phyloP scores from a whole-genome alignment of 1,140 invertebrate genomes.

The Charaxes varanes region DNA sequence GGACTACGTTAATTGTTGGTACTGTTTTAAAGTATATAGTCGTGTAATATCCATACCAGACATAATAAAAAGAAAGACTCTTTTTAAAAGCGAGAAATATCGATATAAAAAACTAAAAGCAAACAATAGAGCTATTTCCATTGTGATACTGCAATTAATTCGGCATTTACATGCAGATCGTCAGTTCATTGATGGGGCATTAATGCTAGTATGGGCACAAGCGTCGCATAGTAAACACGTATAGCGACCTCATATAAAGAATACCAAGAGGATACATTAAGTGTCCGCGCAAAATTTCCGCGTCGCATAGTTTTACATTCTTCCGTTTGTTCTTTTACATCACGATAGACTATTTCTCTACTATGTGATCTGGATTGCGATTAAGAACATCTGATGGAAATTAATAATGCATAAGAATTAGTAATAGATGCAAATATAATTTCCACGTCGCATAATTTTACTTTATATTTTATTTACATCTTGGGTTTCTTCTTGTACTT shows the following conservation, averaged over 20 bases:
- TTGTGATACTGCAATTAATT: slow-evolving; percentile 14
- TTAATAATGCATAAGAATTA: too few species aligned
- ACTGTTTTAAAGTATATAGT: too few species aligned
- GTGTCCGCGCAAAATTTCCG: slow-evolving; percentile 10
- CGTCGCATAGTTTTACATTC: not conserved
- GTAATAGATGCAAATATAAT: too few species aligned
- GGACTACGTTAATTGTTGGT: too few species aligned
- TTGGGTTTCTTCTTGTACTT: too few species aligned
- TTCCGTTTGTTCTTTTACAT: not conserved
- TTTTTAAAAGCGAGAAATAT: too few species aligned
- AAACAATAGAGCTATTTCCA: not conserved
- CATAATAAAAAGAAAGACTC: too few species aligned
- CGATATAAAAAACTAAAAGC: not conserved
- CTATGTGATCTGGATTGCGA: too few species aligned
- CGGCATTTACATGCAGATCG: slow-evolving; percentile 14
- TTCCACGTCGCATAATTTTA: slow-evolving; percentile 2
- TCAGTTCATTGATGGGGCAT: slow-evolving; percentile 8
- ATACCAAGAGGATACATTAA: slow-evolving; percentile 17
- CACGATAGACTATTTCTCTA: too few species aligned
- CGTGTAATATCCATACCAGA: too few species aligned
- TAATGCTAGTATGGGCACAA: slow-evolving; percentile 3
- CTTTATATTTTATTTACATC: too few species aligned
- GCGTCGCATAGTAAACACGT: slow-evolving; percentile 4
- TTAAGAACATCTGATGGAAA: too few species aligned
- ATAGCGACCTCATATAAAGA: slow-evolving; percentile 10